Percentiles rank a stretch among this genome's conserved stretches.
These are phyloP conservation scores for Notothenia rossii DNA, from an alignment of 2,113 vertebrate species.

Conservation along the genomic window DNA sequence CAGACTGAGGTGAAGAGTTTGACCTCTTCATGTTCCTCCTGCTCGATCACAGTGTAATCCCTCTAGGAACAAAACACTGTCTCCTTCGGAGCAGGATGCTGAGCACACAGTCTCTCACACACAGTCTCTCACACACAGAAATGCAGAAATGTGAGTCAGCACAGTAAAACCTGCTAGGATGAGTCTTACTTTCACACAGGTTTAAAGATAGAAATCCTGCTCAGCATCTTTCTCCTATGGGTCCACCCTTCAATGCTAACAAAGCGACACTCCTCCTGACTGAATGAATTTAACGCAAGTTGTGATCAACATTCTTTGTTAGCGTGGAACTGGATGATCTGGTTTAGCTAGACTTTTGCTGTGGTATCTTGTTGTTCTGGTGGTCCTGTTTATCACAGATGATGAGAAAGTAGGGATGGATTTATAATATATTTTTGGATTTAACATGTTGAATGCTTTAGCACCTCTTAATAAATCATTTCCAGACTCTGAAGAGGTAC, in stretches of 20 bases:
- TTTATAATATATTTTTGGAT: not conserved
- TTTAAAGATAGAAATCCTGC: constrained; percentile 4
- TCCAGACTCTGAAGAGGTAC: not conserved
- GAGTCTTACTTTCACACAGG: constrained; percentile 7
- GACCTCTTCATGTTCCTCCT: not conserved
- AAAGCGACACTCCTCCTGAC: constrained; percentile 5
- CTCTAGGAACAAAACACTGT: not conserved
- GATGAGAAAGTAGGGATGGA: not conserved
- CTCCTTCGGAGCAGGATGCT: constrained; percentile 19
- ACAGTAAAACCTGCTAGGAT: constrained; percentile 22
- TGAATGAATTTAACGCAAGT: not conserved
- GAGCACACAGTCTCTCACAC: constrained; percentile 10
- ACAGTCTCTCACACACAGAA: not conserved
- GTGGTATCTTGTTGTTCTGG: not conserved
- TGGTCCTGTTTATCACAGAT: not conserved
- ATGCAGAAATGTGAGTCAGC: constrained; percentile 46
- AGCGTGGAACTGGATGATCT: constrained; percentile 1
- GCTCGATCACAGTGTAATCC: not conserved
- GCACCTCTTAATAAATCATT: not conserved
- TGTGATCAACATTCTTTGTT: not conserved
- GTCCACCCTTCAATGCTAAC: constrained; percentile 39
- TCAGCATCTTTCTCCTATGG: not conserved
- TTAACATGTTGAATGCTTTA: too few species aligned
- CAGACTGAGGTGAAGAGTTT: not conserved
- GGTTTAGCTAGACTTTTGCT: constrained; percentile 1